Evolutionary conservation across 2,888 invertebrate species (phyloP), one percentile per base, ranked within the genome.

Genomic region (Ennomos fuscantarius): DNA sequence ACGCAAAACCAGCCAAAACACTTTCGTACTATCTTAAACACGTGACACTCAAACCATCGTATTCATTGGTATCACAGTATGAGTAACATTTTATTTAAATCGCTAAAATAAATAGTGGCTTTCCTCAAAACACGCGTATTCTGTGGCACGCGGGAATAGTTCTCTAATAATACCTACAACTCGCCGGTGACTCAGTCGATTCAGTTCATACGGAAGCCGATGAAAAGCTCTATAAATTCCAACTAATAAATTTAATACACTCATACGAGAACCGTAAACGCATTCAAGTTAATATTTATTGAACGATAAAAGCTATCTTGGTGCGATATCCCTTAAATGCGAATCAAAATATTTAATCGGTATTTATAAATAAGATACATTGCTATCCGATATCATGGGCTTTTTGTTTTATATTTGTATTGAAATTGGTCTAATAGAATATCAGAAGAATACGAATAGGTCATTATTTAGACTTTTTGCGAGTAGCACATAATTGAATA

Each of bases 191-290:
- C 76, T 87, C 88, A 89, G 74, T 81, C 73, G 76, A 63, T 76
- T 87, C 87, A 89, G 74, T 82, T 72, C 75, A 82, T 75, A 74
- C 82, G 82, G 84, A 85, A 86, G 82, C 80, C 75, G 75, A 77
- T 75, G 79, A 82, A 83, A 86, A 84, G 77, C 73, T 80, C 76
- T 81, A 82, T 82, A 82, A 82, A 87, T 84, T 81, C 78, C 75
- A 62, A 72, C 69, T 72, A 80, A 83, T 85, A 82, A 84, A 85
- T 85, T 77, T 70, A 75, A 79, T 73, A 69, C 56, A 68, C 65
- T 69, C 64, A 59, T 50, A 60, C 57, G 56, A 54, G 47, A 43
- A 52, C 42, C 32, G 52, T 62, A 56, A 61, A 61, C 48, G 58
- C 60, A 60, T 41, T 65, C 57, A 60, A 60, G 56, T 60, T 50